Conservation (phyloP, 2,888 invertebrate species). For the Laspeyria flexula region DNA sequence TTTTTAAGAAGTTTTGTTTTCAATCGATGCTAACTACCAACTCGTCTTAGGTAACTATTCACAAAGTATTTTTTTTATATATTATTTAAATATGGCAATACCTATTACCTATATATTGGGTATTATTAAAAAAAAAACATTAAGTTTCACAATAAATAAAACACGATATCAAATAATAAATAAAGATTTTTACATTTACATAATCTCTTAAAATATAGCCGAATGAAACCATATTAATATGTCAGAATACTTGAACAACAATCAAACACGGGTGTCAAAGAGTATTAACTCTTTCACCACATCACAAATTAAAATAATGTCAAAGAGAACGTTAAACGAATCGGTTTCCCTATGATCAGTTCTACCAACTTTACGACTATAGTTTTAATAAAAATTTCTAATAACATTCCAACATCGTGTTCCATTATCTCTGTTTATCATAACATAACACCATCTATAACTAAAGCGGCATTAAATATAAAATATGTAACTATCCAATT, state of each 20-base stretch:
- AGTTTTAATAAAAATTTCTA: conserved; percentile 77
- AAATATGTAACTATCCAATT: conserved; percentile 73
- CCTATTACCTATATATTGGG: too few species aligned
- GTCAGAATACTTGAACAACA: conserved; percentile 15
- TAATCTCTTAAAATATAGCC: neutral
- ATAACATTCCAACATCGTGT: conserved; percentile 75
- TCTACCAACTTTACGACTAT: conserved; percentile 62
- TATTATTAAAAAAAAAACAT: too few species aligned
- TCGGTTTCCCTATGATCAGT: conserved; percentile 61
- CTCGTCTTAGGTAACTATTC: too few species aligned
- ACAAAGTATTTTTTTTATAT: too few species aligned
- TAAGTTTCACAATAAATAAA: too few species aligned
- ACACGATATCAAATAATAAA: too few species aligned
- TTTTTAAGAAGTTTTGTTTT: too few species aligned
- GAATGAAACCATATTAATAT: neutral
- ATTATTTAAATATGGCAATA: too few species aligned
- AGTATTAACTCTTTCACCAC: conserved; percentile 54
- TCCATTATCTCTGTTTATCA: conserved; percentile 67
- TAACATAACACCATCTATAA: conserved; percentile 61
- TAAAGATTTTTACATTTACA: too few species aligned
- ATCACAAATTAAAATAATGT: conserved; percentile 63
- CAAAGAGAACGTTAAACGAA: conserved; percentile 55
- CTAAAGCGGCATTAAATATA: conserved; percentile 61
- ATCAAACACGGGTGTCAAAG: conserved; percentile 33
- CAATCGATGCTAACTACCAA: too few species aligned